phyloP scores from a whole-genome alignment of 2,797 vertebrate species.

The Bovichtus variegatus region DNA sequence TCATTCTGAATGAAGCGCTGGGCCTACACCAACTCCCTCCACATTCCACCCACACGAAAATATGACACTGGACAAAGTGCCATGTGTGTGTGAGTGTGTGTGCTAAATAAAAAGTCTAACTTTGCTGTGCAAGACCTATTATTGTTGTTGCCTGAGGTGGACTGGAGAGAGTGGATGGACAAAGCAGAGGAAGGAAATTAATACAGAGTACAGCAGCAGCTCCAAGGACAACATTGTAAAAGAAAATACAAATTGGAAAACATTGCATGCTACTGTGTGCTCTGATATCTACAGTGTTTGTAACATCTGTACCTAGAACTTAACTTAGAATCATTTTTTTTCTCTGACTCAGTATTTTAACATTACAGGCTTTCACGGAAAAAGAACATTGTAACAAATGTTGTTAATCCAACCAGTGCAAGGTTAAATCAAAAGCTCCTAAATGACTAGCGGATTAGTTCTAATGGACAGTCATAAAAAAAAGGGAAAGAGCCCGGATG shows the following conservation, averaged over 20 bases:
- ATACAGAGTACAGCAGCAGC: conserved; percentile 38
- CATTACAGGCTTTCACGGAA: background rate
- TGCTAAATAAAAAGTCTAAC: conserved; percentile 50
- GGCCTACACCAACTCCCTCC: conserved; percentile 41
- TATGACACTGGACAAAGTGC: conserved; percentile 40
- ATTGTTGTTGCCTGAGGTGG: conserved; percentile 58
- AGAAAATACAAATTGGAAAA: background rate
- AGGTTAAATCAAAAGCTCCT: conserved; percentile 34
- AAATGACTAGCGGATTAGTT: conserved; percentile 44
- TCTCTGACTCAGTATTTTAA: conserved; percentile 8
- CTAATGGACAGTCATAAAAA: conserved; percentile 28
- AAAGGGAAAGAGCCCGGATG: conserved; percentile 5
- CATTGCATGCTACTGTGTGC: conserved; percentile 20
- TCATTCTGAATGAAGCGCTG: conserved; percentile 49
- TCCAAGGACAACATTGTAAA: conserved; percentile 58
- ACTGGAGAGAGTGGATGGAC: conserved; percentile 49
- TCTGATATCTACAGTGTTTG: conserved; percentile 16
- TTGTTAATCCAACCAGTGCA: conserved; percentile 8
- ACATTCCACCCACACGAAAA: conserved; percentile 62
- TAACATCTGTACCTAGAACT: background rate
- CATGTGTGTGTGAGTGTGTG: conserved; percentile 38
- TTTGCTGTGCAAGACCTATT: conserved; percentile 37
- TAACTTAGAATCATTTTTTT: background rate
- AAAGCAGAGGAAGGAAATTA: conserved; percentile 66
- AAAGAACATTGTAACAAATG: background rate